A percentile compares a stretch with the other conserved stretches of the same genome.
Evolutionary conservation across 2,797 vertebrate species (phyloP).

Genomic region (Agapornis canus): DNA sequence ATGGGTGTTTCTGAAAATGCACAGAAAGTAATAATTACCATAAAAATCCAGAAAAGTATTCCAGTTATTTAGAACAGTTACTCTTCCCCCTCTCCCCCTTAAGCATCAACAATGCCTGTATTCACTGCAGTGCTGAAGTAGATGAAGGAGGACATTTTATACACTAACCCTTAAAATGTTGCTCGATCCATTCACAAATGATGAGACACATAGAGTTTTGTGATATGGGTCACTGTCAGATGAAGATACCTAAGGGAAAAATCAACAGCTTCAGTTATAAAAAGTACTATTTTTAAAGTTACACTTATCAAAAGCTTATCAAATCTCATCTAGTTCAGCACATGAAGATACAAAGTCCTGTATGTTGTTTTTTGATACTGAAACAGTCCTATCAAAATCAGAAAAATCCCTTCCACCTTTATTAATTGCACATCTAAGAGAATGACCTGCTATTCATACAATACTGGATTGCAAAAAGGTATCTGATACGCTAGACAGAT

Average conservation of each 20-base stretch:
- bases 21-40: conserved; percentile 53
- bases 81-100: not conserved
- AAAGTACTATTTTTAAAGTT: not conserved
- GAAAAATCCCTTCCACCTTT: not conserved
- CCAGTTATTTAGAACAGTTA: conserved; percentile 60
- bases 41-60: conserved; percentile 69
- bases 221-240: not conserved
- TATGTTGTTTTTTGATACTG: not conserved
- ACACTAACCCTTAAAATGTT: conserved; percentile 33
- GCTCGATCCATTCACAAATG: conserved; percentile 23
- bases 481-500: not conserved
- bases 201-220: not conserved
- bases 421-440: not conserved
- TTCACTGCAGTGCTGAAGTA: conserved; percentile 49
- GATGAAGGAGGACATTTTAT: conserved; percentile 44
- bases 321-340: not conserved
- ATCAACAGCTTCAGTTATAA: not conserved
- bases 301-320: not conserved
- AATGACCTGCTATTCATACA: not conserved
- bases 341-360: not conserved
- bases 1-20: conserved; percentile 3
- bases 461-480: not conserved
- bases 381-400: not conserved
- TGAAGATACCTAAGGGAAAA: not conserved
- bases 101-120: conserved; percentile 59